phyloP scores from a whole-genome alignment of 1,140 invertebrate genomes.

The Neodiprion lecontei region DNA sequence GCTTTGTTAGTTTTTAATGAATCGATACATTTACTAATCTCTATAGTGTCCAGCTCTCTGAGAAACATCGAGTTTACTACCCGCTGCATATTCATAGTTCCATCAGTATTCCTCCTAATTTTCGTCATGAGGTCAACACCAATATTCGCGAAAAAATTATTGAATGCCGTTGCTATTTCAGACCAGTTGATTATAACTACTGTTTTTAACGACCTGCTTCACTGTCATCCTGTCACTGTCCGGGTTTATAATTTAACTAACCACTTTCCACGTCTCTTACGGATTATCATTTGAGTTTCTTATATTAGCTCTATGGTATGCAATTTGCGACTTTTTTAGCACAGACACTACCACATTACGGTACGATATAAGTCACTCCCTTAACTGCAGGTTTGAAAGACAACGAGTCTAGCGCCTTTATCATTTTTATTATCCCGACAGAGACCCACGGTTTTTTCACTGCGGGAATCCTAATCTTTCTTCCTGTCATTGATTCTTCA shows the following conservation, averaged over 20 bases:
- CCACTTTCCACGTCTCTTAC: neutral
- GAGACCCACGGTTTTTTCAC: neutral
- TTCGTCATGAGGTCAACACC: neutral
- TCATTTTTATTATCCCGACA: neutral
- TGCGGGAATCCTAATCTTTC: neutral
- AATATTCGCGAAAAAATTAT: neutral
- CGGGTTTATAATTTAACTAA: neutral
- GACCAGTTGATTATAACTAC: neutral
- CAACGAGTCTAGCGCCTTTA: neutral
- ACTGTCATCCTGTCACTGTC: neutral
- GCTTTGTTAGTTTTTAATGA: neutral
- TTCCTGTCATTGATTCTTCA: neutral
- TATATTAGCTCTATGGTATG: neutral
- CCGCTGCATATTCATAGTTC: neutral
- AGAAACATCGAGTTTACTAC: neutral
- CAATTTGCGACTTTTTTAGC: neutral
- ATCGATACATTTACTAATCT: neutral
- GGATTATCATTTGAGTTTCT: neutral
- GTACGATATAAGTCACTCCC: neutral
- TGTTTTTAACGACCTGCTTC: neutral
- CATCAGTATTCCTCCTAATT: neutral
- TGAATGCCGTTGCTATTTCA: neutral
- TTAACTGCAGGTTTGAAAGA: too few species aligned
- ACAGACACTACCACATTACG: neutral
- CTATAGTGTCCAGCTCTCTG: neutral